phyloP scores from a whole-genome alignment of 2,113 vertebrate genomes.

The Chaenocephalus aceratus region DNA sequence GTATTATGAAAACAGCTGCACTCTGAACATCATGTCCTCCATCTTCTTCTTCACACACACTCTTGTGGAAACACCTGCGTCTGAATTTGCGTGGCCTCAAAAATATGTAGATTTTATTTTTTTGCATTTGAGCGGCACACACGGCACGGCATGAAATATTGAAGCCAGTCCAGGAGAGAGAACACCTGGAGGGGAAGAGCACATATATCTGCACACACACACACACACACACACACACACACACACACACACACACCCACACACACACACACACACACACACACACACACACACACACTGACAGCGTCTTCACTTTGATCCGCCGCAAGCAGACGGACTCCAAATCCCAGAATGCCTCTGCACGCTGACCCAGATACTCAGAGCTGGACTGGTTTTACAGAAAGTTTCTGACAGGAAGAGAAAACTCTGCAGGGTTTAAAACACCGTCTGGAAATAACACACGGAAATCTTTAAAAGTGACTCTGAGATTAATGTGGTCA shows the following conservation, averaged over 20 bases:
- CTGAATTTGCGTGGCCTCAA: conserved; percentile 39
- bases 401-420: conserved; percentile 1
- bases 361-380: conserved; percentile 55
- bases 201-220: conserved; percentile 1
- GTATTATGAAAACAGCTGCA: conserved; percentile 39
- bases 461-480: no score
- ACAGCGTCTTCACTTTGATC: conserved; percentile 61
- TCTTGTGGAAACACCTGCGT: conserved; percentile 33
- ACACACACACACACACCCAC: neutral
- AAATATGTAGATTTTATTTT: conserved; percentile 54
- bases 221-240: conserved; percentile 13
- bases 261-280: conserved; percentile 19
- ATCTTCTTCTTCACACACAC: conserved; percentile 18
- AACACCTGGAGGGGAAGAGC: conserved; percentile 61
- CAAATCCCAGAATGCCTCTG: conserved; percentile 35
- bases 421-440: neutral
- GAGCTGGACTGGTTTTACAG: neutral
- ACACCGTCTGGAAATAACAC: no score
- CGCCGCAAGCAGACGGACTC: conserved; percentile 45
- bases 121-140: conserved; percentile 32
- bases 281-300: conserved; percentile 22
- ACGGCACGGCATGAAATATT: conserved; percentile 72
- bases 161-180: conserved; percentile 63
- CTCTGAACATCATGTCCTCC: conserved; percentile 11
- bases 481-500: no score